Conservation (phyloP, 2,888 invertebrate species). For the Actias luna region DNA sequence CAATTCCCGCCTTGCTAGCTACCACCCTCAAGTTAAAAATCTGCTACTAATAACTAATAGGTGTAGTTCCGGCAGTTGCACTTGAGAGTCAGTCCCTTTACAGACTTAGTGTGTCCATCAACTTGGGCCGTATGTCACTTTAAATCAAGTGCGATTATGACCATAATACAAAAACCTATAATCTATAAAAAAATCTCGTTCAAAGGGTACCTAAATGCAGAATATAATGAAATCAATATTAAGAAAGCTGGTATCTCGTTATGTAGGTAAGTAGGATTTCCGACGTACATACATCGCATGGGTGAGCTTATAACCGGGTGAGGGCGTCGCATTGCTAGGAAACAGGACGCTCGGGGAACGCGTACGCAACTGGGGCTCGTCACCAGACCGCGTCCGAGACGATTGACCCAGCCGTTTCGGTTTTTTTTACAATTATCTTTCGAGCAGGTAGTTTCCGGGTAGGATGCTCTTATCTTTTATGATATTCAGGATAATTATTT, state of each 20-base stretch:
- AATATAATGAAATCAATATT: slow-evolving; percentile 11
- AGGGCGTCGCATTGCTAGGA: slow-evolving; percentile 29
- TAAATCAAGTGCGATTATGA: no score
- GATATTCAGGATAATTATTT: background rate
- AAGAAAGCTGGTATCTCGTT: slow-evolving; percentile 29
- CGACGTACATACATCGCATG: slow-evolving; percentile 22
- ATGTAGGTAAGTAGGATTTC: slow-evolving; percentile 25
- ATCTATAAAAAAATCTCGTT: background rate
- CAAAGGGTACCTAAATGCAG: background rate
- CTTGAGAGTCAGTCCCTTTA: no score
- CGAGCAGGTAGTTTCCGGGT: background rate
- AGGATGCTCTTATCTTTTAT: background rate
- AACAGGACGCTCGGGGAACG: slow-evolving; percentile 37
- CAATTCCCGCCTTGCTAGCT: no score
- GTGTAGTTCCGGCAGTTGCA: no score
- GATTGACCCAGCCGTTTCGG: slow-evolving; percentile 14
- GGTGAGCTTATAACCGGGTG: slow-evolving; percentile 15
- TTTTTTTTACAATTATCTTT: background rate
- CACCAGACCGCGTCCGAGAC: slow-evolving; percentile 36
- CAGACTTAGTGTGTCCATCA: no score
- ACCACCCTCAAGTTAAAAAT: no score
- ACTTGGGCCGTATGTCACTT: no score
- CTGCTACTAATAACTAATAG: no score
- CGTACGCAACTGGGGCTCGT: slow-evolving; percentile 36
- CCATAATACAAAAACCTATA: no score